Evolutionary conservation across 2,888 invertebrate species (phyloP), one percentile per base, ranked within the genome.

Genomic region (Sphinx pinastri): DNA sequence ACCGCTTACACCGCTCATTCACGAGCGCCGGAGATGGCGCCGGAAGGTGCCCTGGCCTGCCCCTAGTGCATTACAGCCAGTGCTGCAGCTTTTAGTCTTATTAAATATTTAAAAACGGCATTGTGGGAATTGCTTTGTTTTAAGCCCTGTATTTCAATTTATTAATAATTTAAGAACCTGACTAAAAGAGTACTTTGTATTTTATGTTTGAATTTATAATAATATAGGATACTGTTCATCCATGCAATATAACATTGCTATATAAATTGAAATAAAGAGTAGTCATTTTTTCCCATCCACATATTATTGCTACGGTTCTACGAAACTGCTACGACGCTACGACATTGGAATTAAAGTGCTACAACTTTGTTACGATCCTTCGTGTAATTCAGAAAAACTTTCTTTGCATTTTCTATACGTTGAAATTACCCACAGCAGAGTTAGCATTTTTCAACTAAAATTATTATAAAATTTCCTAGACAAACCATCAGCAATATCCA

Each of bases 1-100:
- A 49, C 19, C 63, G 63, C 63, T 63, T n/a, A n/a, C 38, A 59
- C 14, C 58, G 58, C 58, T 59, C 31, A 13, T 47, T 63, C 49
- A 19, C 63, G 4, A 16, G 47, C 47, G 19, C 16, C 47, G 63
- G 49, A 60, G 47, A 60, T 60, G 60, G 49, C 47, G 19, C 57
- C 63, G 63, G 63, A 63, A 49, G 49, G 19, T 19, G 25, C 25
- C 13, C 57, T 49, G 19, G 49, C 6, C 63, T 49, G 19, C 11
- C 63, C 19, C 63, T 13, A 63, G 63, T 63, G 49, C 47, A 47
- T 63, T 63, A 63, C 49, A 49, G n/a, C 10, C 45, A 60, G 63
- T 63, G 13, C 47, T 47, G 19, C 6, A 49, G 49, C 49, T 49
- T 19, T 49, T 13, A 47, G 12, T 49, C 49, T 49, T 19, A 49